phyloP scores from a whole-genome alignment of 1,140 invertebrate species.

The Atta texana region DNA sequence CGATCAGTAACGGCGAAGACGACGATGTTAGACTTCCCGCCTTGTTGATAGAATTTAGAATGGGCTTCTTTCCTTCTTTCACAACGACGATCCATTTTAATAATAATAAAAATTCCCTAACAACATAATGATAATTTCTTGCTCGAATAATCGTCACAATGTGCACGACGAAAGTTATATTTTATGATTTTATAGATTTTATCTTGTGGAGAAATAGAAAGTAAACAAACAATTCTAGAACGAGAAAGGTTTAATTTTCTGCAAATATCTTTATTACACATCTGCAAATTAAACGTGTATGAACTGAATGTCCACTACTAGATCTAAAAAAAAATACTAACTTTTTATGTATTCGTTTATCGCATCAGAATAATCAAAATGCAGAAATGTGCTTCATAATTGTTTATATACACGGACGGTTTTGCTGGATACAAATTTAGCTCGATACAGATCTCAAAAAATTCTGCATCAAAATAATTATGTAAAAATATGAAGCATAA shows the following conservation, averaged over 20 bases:
- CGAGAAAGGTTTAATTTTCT: too few relatives aligned
- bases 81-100: constrained; percentile 39
- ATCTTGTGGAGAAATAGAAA: neutral
- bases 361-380: neutral
- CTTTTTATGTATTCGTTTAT: neutral
- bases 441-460: too few relatives aligned
- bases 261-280: constrained; percentile 12
- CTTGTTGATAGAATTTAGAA: constrained; percentile 39
- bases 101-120: constrained; percentile 26
- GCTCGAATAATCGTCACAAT: neutral
- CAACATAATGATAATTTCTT: neutral
- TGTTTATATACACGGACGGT: neutral
- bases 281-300: neutral
- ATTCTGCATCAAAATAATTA: too few relatives aligned
- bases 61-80: constrained; percentile 41
- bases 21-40: constrained; percentile 32
- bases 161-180: neutral
- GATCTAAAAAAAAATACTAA: neutral
- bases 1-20: constrained; percentile 35
- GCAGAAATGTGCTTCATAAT: neutral
- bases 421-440: too few relatives aligned
- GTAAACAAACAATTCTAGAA: neutral
- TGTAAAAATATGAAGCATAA: too few relatives aligned
- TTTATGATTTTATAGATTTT: neutral
- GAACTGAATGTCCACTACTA: neutral